A percentile compares a stretch with the other conserved stretches of the same genome.
Evolutionary conservation across 2,113 vertebrate species (phyloP).

Genomic region (Cariama cristata): DNA sequence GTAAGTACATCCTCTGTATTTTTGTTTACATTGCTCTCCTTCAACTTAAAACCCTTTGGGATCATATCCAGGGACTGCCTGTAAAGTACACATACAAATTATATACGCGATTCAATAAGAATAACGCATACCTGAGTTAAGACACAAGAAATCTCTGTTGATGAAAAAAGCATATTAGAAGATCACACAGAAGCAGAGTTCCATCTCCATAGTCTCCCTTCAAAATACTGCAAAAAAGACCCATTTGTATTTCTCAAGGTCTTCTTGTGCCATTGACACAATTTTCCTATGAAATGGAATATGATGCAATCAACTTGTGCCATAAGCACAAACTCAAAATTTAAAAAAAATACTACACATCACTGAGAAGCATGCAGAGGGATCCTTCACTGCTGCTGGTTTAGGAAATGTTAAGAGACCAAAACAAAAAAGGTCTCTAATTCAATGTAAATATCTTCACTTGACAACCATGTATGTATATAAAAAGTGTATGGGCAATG

Average conservation of each 20-base stretch:
- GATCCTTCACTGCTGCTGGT: neutral
- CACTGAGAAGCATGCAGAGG: neutral
- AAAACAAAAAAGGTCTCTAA: neutral
- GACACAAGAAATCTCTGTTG: neutral
- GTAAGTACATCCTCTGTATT: neutral
- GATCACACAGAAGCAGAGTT: neutral
- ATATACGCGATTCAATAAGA: neutral
- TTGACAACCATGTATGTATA: accelerated
- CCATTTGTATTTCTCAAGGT: neutral
- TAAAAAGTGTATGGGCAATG: neutral
- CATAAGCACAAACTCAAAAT: neutral
- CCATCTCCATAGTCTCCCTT: neutral
- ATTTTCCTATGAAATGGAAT: neutral
- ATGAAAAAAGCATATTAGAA: neutral
- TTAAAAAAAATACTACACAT: neutral
- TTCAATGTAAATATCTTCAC: neutral
- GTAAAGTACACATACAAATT: neutral
- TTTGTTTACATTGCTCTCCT: neutral
- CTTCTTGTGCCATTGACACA: neutral
- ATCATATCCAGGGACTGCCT: neutral
- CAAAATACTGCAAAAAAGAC: neutral
- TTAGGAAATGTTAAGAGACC: neutral
- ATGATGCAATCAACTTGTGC: neutral
- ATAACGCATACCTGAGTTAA: neutral
- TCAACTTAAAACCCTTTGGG: neutral